Evolutionary conservation across 1,140 invertebrate species (phyloP).

Genomic region (Lerema accius): DNA sequence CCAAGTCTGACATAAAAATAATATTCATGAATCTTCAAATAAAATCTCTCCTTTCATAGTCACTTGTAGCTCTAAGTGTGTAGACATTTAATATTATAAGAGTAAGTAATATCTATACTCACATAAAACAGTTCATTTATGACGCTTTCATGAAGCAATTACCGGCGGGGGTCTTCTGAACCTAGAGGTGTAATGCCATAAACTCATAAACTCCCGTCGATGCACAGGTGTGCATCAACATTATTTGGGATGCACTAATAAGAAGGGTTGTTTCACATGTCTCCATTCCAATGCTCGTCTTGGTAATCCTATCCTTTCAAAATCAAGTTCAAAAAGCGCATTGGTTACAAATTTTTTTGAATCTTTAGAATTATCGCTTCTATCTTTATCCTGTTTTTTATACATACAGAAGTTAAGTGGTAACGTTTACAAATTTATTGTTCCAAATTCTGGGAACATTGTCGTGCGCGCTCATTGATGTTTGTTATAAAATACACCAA

Average conservation of each 20-base stretch:
- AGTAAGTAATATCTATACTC: conserved; percentile 46
- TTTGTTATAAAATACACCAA: conserved; percentile 66
- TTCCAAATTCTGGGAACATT: conserved; percentile 66
- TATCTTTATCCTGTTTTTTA: conserved; percentile 38
- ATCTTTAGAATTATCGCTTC: neutral
- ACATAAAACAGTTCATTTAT: conserved; percentile 57
- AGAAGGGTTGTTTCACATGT: neutral
- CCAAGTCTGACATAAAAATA: neutral
- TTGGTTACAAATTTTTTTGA: neutral
- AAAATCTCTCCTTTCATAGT: neutral
- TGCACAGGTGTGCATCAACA: conserved; percentile 58
- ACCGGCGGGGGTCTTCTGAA: conserved; percentile 60
- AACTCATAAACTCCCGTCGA: conserved; percentile 68
- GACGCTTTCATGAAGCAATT: conserved; percentile 72
- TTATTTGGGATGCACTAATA: conserved; percentile 4
- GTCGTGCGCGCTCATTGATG: conserved; percentile 61
- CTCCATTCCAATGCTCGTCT: conserved; percentile 33
- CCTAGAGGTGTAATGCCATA: conserved; percentile 72
- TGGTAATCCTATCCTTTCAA: neutral
- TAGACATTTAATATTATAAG: conserved; percentile 40
- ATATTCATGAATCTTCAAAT: neutral
- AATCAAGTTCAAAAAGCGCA: neutral
- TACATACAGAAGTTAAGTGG: conserved; percentile 75
- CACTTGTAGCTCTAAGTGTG: conserved; percentile 26
- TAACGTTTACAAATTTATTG: conserved; percentile 80